Conservation (phyloP, 1,140 invertebrate genomes). For the Platyura marginata region DNA sequence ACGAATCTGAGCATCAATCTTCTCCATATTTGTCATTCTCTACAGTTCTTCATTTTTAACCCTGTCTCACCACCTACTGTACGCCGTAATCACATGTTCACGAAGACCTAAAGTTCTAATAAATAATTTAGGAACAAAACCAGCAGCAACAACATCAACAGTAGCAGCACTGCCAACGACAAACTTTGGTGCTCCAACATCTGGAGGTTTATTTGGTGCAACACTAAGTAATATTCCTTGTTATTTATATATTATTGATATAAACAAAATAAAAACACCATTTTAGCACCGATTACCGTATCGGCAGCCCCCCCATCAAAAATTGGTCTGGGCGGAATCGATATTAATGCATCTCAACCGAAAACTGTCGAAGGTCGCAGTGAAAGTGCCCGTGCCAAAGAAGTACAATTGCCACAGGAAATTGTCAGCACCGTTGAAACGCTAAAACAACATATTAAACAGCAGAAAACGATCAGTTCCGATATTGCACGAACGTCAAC, state of each 20-base stretch:
- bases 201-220: slow-evolving; percentile 5
- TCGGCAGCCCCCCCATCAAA: slow-evolving; percentile 12
- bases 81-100: no score
- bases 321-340: slow-evolving; percentile 43
- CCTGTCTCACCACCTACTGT: no score
- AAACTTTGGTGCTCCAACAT: slow-evolving; percentile 6
- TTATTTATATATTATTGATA: not conserved
- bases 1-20: no score
- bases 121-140: not conserved
- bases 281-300: no score
- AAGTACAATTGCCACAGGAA: slow-evolving; percentile 53
- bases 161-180: slow-evolving; percentile 7
- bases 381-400: slow-evolving; percentile 41
- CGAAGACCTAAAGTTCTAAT: not conserved
- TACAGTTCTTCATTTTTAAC: no score
- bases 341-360: slow-evolving; percentile 31
- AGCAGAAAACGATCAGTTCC: slow-evolving; percentile 62
- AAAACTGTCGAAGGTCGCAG: slow-evolving; percentile 33
- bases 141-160: slow-evolving; percentile 6
- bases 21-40: no score
- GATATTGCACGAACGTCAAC: slow-evolving; percentile 46
- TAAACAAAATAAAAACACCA: no score
- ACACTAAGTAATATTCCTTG: not conserved
- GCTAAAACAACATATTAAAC: slow-evolving; percentile 62
- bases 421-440: slow-evolving; percentile 34